These are phyloP conservation scores for Drosophila subsilvestris DNA, from an alignment of 2,888 invertebrate genomes.

Conservation along the genomic window DNA sequence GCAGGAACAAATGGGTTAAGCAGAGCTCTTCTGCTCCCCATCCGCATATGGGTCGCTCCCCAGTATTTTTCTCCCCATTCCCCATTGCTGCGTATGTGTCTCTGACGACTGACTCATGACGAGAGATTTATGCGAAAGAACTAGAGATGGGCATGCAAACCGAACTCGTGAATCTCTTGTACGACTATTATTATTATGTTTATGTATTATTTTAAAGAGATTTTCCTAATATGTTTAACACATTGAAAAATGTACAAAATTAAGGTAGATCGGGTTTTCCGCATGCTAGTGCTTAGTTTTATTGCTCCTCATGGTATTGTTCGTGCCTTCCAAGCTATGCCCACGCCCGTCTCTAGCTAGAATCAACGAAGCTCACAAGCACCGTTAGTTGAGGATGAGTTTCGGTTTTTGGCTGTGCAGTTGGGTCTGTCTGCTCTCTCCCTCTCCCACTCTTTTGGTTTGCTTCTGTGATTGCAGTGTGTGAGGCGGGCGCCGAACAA, in stretches of 20 bases:
- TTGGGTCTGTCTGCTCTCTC: not conserved
- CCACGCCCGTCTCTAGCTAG: not conserved
- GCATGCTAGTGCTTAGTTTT: not conserved
- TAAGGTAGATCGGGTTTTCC: constrained; percentile 28
- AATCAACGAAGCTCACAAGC: not conserved
- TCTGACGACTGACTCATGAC: constrained; percentile 52
- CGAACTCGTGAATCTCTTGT: not conserved
- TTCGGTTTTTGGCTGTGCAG: constrained; percentile 16
- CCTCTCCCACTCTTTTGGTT: constrained; percentile 1
- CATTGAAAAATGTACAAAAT: not conserved
- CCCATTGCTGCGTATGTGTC: constrained; percentile 12
- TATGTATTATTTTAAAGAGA: too few relatives aligned
- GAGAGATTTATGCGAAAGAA: constrained; percentile 50
- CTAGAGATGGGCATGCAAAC: constrained; percentile 2
- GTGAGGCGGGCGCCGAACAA: constrained; percentile 27
- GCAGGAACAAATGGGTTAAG: constrained; percentile 31
- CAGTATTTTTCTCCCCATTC: constrained; percentile 1
- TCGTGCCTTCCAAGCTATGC: constrained; percentile 2
- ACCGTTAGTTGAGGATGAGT: constrained; percentile 43
- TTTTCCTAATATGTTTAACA: too few relatives aligned
- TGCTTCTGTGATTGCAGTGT: constrained; percentile 57
- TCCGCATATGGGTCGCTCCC: constrained; percentile 1
- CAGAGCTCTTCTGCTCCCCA: constrained; percentile 4
- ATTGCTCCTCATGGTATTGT: not conserved
- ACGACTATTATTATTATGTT: too few relatives aligned